Evolutionary conservation across 2,797 vertebrate species (phyloP).

Genomic region (Cynodonichthys magdalenae): DNA sequence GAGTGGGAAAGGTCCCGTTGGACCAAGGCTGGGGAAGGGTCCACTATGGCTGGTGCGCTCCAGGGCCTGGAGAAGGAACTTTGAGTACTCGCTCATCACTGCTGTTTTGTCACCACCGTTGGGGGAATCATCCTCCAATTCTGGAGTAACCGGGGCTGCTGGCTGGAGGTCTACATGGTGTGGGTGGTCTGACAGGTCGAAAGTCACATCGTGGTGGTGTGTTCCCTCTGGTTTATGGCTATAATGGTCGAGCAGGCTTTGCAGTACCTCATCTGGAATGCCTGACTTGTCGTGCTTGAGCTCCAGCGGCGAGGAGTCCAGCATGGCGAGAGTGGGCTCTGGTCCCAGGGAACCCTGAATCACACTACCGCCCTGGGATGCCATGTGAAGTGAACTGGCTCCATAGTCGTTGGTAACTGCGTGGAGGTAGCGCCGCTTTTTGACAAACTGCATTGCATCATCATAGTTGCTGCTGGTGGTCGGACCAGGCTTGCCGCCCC

Average conservation of each 20-base stretch:
- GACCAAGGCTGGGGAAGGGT: conserved; percentile 88
- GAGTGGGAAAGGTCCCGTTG: conserved; percentile 91
- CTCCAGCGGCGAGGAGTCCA: conserved; percentile 93
- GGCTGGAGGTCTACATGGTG: conserved; percentile 93
- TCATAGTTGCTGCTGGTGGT: conserved; percentile 95
- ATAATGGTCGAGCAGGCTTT: conserved; percentile 98
- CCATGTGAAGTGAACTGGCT: conserved; percentile 89
- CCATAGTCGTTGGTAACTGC: conserved; percentile 92
- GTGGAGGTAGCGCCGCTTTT: conserved; percentile 97
- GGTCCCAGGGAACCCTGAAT: conserved; percentile 94
- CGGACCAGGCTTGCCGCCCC: conserved; percentile 86
- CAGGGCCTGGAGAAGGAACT: conserved; percentile 97
- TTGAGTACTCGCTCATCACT: conserved; percentile 97
- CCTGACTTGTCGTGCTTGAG: conserved; percentile 97
- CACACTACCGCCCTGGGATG: conserved; percentile 87
- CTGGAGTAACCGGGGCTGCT: conserved; percentile 88
- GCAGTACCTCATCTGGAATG: conserved; percentile 98
- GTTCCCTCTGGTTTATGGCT: conserved; percentile 90
- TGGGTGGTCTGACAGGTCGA: conserved; percentile 89
- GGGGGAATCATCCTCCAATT: conserved; percentile 88
- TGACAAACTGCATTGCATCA: conserved; percentile 99
- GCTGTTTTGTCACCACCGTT: conserved; percentile 90
- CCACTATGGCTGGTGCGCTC: conserved; percentile 96
- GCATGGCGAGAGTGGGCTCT: conserved; percentile 89
- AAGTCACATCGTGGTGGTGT: conserved; percentile 93